These are phyloP conservation scores for Drosophila macrothrix DNA, from an alignment of 2,888 invertebrate species.

Conservation along the genomic window DNA sequence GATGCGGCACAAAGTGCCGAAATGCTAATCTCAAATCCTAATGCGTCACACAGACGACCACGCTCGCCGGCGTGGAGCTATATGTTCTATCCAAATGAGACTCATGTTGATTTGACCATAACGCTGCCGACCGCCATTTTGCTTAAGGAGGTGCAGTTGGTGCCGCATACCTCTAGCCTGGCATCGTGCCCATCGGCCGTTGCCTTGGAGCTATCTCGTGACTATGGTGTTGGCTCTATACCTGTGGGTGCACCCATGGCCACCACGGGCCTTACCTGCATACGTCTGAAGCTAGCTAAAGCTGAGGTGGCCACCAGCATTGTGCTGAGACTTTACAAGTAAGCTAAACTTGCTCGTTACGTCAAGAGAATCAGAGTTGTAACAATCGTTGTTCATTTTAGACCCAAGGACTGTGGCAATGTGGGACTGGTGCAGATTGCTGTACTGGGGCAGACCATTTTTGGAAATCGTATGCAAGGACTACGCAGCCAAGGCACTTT, in stretches of 20 bases:
- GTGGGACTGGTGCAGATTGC: slow-evolving; percentile 95
- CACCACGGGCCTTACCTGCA: slow-evolving; percentile 94
- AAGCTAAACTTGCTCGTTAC: neutral
- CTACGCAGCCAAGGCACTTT: slow-evolving; percentile 55
- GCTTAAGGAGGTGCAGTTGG: slow-evolving; percentile 94
- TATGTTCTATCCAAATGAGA: slow-evolving; percentile 96
- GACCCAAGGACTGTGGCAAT: slow-evolving; percentile 95
- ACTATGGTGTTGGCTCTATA: slow-evolving; percentile 91
- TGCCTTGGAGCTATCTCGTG: slow-evolving; percentile 93
- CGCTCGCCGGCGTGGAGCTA: slow-evolving; percentile 98
- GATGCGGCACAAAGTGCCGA: slow-evolving; percentile 96
- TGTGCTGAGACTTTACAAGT: slow-evolving; percentile 87
- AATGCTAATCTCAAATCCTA: slow-evolving; percentile 92
- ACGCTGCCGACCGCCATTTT: slow-evolving; percentile 95
- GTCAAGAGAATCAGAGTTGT: neutral
- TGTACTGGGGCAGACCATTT: slow-evolving; percentile 93
- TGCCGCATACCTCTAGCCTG: slow-evolving; percentile 93
- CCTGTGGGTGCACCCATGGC: slow-evolving; percentile 94
- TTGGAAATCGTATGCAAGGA: slow-evolving; percentile 85
- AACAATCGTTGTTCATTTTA: slow-evolving; percentile 73
- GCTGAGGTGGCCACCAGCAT: slow-evolving; percentile 95
- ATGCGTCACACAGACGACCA: slow-evolving; percentile 92
- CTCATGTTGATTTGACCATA: slow-evolving; percentile 94
- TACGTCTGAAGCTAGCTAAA: slow-evolving; percentile 92
- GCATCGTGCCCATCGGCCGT: slow-evolving; percentile 96